These are phyloP conservation scores for Ictalurus furcatus DNA, from an alignment of 2,113 vertebrate species.

Conservation along the genomic window DNA sequence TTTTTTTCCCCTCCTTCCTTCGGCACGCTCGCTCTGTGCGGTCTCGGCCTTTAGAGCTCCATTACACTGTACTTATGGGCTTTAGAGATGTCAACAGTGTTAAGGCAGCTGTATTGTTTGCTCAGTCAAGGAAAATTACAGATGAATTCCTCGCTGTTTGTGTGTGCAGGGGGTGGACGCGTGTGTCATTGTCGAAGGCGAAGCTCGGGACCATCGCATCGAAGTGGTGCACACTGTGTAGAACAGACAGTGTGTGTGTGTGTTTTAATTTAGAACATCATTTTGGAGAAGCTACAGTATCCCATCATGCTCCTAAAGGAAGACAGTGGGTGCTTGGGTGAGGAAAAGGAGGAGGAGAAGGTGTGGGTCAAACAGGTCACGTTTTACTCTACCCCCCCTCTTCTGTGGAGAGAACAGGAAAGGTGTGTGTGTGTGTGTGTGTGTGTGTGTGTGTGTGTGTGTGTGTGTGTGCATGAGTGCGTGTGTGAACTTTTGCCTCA, in stretches of 20 bases:
- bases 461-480: slow-evolving; percentile 49
- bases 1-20: neutral
- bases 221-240: neutral
- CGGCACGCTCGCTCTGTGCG: slow-evolving; percentile 27
- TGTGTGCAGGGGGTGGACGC: slow-evolving; percentile 18
- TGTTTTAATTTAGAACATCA: neutral
- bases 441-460: slow-evolving; percentile 36
- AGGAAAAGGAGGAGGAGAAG: slow-evolving; percentile 5
- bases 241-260: neutral
- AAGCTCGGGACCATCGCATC: neutral
- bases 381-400: neutral
- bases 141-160: slow-evolving; percentile 71
- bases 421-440: slow-evolving; percentile 61
- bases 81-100: slow-evolving; percentile 79
- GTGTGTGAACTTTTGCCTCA: slow-evolving; percentile 88
- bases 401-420: slow-evolving; percentile 88
- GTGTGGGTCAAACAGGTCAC: slow-evolving; percentile 61
- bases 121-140: slow-evolving; percentile 79
- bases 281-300: neutral
- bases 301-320: slow-evolving; percentile 4
- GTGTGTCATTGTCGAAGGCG: neutral
- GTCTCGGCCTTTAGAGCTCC: slow-evolving; percentile 64
- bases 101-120: slow-evolving; percentile 78
- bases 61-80: slow-evolving; percentile 73
- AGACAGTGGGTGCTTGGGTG: neutral